Conservation (phyloP, 2,888 invertebrate genomes). For the Chloroclystis v-ata region DNA sequence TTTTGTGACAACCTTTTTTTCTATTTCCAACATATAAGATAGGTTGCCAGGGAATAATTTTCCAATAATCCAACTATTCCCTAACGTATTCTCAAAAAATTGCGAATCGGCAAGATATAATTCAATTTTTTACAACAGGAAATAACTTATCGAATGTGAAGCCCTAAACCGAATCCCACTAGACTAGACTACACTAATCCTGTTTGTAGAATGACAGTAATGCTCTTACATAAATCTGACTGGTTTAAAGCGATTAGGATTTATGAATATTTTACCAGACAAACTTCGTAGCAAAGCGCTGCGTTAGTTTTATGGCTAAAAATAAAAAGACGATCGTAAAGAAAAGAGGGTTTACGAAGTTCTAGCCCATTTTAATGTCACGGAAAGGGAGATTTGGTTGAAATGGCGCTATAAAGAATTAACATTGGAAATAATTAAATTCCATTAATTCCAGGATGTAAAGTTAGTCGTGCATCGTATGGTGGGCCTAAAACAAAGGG, state of each 20-base stretch:
- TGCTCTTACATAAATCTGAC: conserved; percentile 38
- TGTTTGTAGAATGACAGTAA: conserved; percentile 38
- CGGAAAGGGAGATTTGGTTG: background rate
- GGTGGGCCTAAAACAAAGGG: conserved; percentile 17
- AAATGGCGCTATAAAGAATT: no score
- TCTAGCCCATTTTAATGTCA: background rate
- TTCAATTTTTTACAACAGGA: background rate
- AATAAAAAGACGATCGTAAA: conserved; percentile 2
- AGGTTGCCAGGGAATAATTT: no score
- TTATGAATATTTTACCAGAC: conserved; percentile 1
- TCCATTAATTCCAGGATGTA: background rate
- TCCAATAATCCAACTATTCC: no score
- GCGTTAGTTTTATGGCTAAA: background rate
- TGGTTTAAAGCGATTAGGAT: conserved; percentile 32
- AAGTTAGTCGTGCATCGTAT: background rate
- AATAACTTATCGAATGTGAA: conserved; percentile 15
- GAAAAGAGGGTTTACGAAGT: background rate
- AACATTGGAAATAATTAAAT: no score
- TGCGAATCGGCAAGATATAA: background rate
- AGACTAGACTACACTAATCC: conserved; percentile 38
- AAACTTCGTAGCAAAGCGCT: background rate
- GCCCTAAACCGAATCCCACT: conserved; percentile 35
- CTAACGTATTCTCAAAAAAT: no score
- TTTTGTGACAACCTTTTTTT: no score
- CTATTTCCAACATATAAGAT: no score